Conservation (phyloP, 1,140 invertebrate genomes). For the Rhagoletis zephyria region DNA sequence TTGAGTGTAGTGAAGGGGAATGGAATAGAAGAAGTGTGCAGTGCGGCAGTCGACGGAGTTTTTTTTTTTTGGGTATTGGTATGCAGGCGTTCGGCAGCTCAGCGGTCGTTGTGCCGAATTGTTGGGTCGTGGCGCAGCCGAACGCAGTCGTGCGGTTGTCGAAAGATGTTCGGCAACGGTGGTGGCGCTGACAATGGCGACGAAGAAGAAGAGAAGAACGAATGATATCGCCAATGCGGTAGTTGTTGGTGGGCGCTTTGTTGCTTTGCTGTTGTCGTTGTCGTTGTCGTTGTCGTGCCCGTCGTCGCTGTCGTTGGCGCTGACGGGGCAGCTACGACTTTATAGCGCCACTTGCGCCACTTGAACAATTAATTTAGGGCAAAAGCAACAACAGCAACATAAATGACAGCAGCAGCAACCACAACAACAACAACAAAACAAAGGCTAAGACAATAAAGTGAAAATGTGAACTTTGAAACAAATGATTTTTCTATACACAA, state of each 20-base stretch:
- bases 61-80: background rate
- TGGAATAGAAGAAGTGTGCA: background rate
- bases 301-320: background rate
- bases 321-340: conserved; percentile 11
- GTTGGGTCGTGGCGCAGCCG: background rate
- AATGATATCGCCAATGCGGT: background rate
- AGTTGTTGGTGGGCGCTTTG: background rate
- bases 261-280: conserved; percentile 1
- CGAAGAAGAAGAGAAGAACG: conserved; percentile 3
- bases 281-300: background rate
- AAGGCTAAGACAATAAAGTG: conserved; percentile 22
- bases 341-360: conserved; percentile 42
- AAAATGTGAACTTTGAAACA: conserved; percentile 41
- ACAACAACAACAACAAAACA: conserved; percentile 17
- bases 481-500: conserved; percentile 20
- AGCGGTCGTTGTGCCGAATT: background rate
- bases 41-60: background rate
- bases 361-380: conserved; percentile 49
- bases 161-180: background rate
- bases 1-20: background rate
- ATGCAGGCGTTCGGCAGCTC: background rate
- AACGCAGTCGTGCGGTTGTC: conserved; percentile 19
- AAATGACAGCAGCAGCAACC: background rate
- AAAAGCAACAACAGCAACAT: conserved; percentile 20
- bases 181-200: background rate